Base-by-base conservation (phyloP, 2,888 invertebrate species). In the Alviniconcha strummeri region DNA sequence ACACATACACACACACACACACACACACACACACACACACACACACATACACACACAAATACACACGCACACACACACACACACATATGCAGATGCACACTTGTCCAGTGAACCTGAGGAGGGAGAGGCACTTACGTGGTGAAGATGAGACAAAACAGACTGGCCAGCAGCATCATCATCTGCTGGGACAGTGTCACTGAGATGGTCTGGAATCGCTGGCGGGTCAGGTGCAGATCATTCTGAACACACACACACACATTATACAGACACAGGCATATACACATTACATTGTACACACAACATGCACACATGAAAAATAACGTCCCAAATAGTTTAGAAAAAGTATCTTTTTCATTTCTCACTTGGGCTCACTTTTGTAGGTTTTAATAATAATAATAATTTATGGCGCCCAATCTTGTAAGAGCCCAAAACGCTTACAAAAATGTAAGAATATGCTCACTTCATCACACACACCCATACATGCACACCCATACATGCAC, bases 151-250 rank as follows among this genome's bases (percentile, higher is more conserved):
- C 98, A 98, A 90, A 98, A 95, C 86, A 98, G 95, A 56, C 98
- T 98, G 85, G 98, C 98, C 88, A 97, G 97, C 84, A 99, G 95
- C 91, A 98, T 97, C 95, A 98, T 97, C 89, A 98, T 95, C 93
- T 98, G 98, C 92, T 98, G 98, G 79, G 98, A 98, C 87, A 98
- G 95, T 80, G 98, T 98, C 81, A 89, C 90, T 0, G 91, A 90
- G 55, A 91, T 92, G 13, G 98, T 98, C 94, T 98, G 98, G n/a
- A 98, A 98, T 94, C 97, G 97, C 94, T 98, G 98, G 97, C 98
- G 98, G 71, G 98, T 98, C 89, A 98, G 96, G 94, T 99, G 98
- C 82, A 99, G 96, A 94, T 99, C 99, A 94, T 99, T 98, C 98
- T 98, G 95, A 81, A 78, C 74, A 54, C 85, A 81, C 80, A 72